A percentile compares a stretch with the other conserved stretches of the same genome.
Evolutionary conservation across 2,888 invertebrate species (phyloP).

Genomic region (Diadegma fenestrale): DNA sequence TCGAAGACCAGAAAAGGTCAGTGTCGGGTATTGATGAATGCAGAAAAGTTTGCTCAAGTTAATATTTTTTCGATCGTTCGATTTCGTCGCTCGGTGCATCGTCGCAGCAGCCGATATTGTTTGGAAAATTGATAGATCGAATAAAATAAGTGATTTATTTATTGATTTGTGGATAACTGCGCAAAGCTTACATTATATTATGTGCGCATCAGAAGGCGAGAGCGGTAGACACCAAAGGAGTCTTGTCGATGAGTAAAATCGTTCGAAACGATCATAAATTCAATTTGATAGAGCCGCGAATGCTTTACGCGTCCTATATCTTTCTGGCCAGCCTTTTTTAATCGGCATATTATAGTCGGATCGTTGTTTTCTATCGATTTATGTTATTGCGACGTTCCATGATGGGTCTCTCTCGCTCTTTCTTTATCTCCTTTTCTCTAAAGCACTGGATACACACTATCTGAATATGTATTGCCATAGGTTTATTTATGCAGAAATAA

Average conservation of each 20-base stretch:
- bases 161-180: conserved; percentile 40
- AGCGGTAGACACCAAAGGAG: conserved; percentile 68
- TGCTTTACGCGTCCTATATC: conserved; percentile 68
- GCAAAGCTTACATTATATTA: conserved; percentile 25
- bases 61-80: not conserved
- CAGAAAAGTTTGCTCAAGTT: not conserved
- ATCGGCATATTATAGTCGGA: conserved; percentile 53
- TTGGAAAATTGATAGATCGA: not conserved
- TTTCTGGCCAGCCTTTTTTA: conserved; percentile 40
- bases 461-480: conserved; percentile 53
- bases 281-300: conserved; percentile 71
- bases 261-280: conserved; percentile 72
- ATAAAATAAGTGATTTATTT: conserved; percentile 18
- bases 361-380: conserved; percentile 68
- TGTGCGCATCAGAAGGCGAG: conserved; percentile 43
- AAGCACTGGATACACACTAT: conserved; percentile 47
- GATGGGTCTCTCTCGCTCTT: conserved; percentile 36
- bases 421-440: conserved; percentile 17
- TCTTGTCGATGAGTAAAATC: conserved; percentile 70
- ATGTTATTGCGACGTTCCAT: conserved; percentile 62
- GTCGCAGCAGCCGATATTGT: conserved; percentile 4
- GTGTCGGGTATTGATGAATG: not conserved
- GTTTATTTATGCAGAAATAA: conserved; percentile 39
- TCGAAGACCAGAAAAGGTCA: not conserved
- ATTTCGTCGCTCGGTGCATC: not conserved